Evolutionary conservation across 2,797 vertebrate genomes (phyloP).

Genomic region (Botia kubotai): DNA sequence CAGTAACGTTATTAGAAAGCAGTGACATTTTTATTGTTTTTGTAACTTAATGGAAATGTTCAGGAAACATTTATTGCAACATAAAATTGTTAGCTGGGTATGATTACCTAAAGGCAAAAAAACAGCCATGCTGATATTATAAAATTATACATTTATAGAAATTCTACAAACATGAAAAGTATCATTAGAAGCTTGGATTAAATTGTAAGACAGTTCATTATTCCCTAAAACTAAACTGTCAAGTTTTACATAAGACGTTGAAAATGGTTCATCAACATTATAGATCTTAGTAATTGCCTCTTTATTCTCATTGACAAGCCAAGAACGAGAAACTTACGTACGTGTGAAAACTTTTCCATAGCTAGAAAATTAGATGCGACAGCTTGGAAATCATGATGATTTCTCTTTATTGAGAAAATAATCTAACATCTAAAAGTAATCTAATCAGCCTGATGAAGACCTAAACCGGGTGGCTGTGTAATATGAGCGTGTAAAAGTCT

Average conservation of each 20-base stretch:
- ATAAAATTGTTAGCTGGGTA: too few species aligned
- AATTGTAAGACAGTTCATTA: background rate
- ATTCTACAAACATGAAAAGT: background rate
- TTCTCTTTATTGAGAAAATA: background rate
- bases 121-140: too few species aligned
- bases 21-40: too few species aligned
- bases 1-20: too few species aligned
- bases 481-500: background rate
- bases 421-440: slow-evolving; percentile 6
- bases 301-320: slow-evolving; percentile 4
- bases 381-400: background rate
- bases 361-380: background rate
- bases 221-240: slow-evolving; percentile 7
- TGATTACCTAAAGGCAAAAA: too few species aligned
- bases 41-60: too few species aligned
- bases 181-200: background rate
- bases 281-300: background rate
- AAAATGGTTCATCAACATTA: slow-evolving; percentile 9
- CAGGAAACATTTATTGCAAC: too few species aligned
- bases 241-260: background rate
- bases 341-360: background rate
- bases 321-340: background rate
- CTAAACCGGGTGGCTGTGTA: background rate
- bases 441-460: background rate
- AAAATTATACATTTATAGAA: background rate